Evolutionary conservation across 2,797 vertebrate species (phyloP), one percentile per base, ranked within the genome.

Genomic region (Pristis pectinata): DNA sequence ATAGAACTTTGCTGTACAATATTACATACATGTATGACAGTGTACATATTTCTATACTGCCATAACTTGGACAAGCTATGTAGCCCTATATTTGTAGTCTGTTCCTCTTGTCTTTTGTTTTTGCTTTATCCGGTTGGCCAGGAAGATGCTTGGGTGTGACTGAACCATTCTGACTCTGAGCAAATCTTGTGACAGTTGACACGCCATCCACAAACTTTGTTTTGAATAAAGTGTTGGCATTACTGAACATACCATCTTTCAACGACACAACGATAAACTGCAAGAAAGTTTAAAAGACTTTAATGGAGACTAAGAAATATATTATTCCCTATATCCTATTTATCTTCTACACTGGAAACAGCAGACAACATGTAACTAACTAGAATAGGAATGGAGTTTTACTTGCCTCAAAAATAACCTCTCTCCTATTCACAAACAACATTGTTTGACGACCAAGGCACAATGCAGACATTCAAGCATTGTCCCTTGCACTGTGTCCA

Each of bases 231-330:
- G 99, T 98, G 0, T 99, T 99, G 94, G 99, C 99, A 0, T 99
- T 99, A 96, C 97, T 98, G 97, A 99, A 99, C 99, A 99, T 99
- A 94, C 99, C 99, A 17, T 99, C 99, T 96, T 99, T 99, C 83
- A 99, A 96, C 8, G 99, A 99, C 94, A 99, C 99, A 74, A 99
- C 98, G 95, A 99, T 97, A 94, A 99, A 99, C 99, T 99, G 95
- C 27, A 95, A 70, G 41, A 94, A 37, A 85, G 94, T 30, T 56
- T 76, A 80, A 83, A 89, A 82, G 56, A 74, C 24, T 79, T 95
- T 30, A 95, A 94, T 22, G 80, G 77, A 15, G n/a, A 61, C 41
- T 30, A 74, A 72, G 41, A 93, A 74, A 70, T 5, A 93, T 30
- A 27, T 76, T 15, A n/a, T 89, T 87, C 24, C 37, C 41, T n/a